Conservation (phyloP, 37 sponge, comb jelly and placozoan species). For the Ianthella basta region DNA sequence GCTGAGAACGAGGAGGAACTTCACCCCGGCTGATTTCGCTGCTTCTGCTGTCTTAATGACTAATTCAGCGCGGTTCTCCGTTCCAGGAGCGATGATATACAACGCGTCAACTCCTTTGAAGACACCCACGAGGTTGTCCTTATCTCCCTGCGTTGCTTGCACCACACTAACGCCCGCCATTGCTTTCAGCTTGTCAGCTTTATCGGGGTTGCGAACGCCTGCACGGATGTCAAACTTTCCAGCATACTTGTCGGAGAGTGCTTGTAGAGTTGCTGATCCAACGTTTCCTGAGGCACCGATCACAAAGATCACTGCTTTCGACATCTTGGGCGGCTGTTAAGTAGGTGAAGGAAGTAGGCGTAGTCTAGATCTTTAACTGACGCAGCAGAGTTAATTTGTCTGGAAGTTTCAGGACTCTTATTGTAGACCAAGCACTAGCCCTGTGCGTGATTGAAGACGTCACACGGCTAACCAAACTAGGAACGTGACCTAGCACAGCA, state of each 20-base stretch:
- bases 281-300: slow-evolving; percentile 62
- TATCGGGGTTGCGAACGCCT: slow-evolving; percentile 65
- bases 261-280: slow-evolving; percentile 51
- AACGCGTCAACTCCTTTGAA: slow-evolving; percentile 54
- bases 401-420: too few relatives aligned
- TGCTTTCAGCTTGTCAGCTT: slow-evolving; percentile 40
- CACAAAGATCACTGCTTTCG: slow-evolving; percentile 69
- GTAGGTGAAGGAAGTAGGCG: too few relatives aligned
- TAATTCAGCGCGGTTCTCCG: slow-evolving; percentile 42
- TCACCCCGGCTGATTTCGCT: slow-evolving; percentile 53
- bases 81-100: slow-evolving; percentile 44
- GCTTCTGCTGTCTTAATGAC: slow-evolving; percentile 40
- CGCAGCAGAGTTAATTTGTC: too few relatives aligned
- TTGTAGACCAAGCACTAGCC: too few relatives aligned
- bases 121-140: slow-evolving; percentile 25
- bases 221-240: slow-evolving; percentile 62
- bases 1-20: slow-evolving; percentile 39
- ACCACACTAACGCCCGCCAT: slow-evolving; percentile 44
- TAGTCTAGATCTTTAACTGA: too few relatives aligned
- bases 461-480: too few relatives aligned
- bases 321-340: slow-evolving; percentile 27
- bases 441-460: too few relatives aligned
- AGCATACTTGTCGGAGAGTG: slow-evolving; percentile 42
- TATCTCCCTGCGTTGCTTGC: slow-evolving; percentile 50
- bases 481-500: too few relatives aligned